These are phyloP conservation scores for Chunga burmeisteri DNA, from an alignment of 2,113 vertebrate species.

Conservation along the genomic window DNA sequence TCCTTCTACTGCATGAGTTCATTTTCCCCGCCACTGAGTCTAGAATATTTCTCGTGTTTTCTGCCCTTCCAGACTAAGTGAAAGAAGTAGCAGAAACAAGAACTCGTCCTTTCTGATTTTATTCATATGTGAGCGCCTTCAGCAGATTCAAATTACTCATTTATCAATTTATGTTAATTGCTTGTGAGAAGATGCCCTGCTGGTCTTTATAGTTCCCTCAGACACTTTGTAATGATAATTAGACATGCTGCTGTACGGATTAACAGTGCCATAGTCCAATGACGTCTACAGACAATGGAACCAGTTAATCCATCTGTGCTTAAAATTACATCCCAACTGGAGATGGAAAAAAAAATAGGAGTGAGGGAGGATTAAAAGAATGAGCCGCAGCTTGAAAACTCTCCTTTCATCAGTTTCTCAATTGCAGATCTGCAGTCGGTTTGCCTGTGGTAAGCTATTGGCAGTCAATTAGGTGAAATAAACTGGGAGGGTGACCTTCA, in stretches of 20 bases:
- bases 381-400: constrained; percentile 82
- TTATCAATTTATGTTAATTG: constrained; percentile 93
- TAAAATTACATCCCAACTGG: constrained; percentile 87
- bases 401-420: constrained; percentile 85
- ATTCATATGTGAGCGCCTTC: constrained; percentile 77
- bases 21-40: constrained; percentile 24
- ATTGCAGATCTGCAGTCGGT: constrained; percentile 79
- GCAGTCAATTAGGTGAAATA: constrained; percentile 98
- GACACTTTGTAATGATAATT: constrained; percentile 91
- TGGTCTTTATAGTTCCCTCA: constrained; percentile 84
- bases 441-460: constrained; percentile 84
- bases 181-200: constrained; percentile 89
- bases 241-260: constrained; percentile 86
- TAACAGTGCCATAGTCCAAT: constrained; percentile 82
- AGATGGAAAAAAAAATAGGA: constrained; percentile 77
- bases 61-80: constrained; percentile 60
- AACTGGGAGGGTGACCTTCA: constrained; percentile 97
- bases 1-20: constrained; percentile 66
- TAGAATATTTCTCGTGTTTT: constrained; percentile 67
- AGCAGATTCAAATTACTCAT: constrained; percentile 85
- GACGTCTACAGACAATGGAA: constrained; percentile 81
- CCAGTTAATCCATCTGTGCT: constrained; percentile 89
- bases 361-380: constrained; percentile 83
- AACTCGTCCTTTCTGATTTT: constrained; percentile 77
- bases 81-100: constrained; percentile 72